Evolutionary conservation across 2,797 vertebrate genomes (phyloP).

Genomic region (Vipera latastei): DNA sequence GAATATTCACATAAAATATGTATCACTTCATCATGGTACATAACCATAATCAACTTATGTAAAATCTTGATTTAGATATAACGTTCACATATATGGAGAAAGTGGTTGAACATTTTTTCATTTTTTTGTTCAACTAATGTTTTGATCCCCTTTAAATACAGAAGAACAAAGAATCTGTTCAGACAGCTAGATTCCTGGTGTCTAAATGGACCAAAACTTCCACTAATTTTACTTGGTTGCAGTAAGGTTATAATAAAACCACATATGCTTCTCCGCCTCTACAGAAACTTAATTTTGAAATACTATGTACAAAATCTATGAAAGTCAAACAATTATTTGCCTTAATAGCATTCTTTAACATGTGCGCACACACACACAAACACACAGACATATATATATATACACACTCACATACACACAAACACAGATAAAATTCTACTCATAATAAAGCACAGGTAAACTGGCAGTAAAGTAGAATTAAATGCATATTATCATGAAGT

Average conservation of each 20-base stretch:
- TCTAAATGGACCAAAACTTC: neutral
- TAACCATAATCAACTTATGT: neutral
- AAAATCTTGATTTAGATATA: neutral
- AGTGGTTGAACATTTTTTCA: neutral
- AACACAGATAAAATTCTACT: neutral
- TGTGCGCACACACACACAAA: fast-evolving
- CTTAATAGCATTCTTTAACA: neutral
- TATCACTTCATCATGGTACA: neutral
- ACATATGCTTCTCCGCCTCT: neutral
- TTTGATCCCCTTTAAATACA: neutral
- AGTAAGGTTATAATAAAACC: neutral
- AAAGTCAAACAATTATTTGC: neutral
- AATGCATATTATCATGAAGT: neutral
- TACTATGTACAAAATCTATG: neutral
- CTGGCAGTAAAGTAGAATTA: neutral
- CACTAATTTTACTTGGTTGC: neutral
- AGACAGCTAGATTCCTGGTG: neutral
- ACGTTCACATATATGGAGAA: neutral
- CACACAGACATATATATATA: neutral
- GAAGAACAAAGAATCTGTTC: neutral
- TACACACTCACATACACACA: neutral
- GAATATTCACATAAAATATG: neutral
- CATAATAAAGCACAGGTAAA: neutral
- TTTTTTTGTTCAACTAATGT: neutral
- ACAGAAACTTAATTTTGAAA: neutral